These are phyloP conservation scores for Chloropsis cyanopogon DNA, from an alignment of 2,113 vertebrate genomes.

Conservation along the genomic window DNA sequence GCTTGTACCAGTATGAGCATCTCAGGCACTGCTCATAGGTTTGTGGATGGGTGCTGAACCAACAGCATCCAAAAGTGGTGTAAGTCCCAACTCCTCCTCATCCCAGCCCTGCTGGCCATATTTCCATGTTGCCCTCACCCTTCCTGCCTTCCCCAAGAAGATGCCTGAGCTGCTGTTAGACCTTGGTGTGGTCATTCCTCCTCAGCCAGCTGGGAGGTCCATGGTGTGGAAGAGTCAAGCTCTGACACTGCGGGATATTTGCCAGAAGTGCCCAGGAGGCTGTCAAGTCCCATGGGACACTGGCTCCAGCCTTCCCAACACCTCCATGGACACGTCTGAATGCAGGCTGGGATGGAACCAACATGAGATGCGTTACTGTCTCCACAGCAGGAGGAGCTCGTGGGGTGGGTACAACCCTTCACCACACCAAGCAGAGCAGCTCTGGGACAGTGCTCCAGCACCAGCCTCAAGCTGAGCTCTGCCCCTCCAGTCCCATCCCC, in stretches of 20 bases:
- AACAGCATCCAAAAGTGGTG: fast-evolving
- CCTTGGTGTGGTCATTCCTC: neutral
- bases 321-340: neutral
- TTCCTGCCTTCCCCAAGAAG: neutral
- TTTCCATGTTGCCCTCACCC: neutral
- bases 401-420: neutral
- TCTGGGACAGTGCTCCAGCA: neutral
- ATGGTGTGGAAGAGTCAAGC: neutral
- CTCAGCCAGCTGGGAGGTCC: neutral
- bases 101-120: neutral
- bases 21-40: neutral
- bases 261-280: neutral
- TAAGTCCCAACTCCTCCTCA: neutral
- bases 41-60: neutral
- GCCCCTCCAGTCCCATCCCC: neutral
- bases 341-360: neutral
- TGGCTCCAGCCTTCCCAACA: neutral
- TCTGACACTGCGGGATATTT: neutral
- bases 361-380: neutral
- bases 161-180: neutral
- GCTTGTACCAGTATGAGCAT: neutral
- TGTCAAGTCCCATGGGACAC: fast-evolving
- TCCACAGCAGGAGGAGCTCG: neutral
- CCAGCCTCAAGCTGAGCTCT: neutral
- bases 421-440: neutral